phyloP scores from a whole-genome alignment of 2,888 invertebrate genomes.

The Tuberolachnus salignus region DNA sequence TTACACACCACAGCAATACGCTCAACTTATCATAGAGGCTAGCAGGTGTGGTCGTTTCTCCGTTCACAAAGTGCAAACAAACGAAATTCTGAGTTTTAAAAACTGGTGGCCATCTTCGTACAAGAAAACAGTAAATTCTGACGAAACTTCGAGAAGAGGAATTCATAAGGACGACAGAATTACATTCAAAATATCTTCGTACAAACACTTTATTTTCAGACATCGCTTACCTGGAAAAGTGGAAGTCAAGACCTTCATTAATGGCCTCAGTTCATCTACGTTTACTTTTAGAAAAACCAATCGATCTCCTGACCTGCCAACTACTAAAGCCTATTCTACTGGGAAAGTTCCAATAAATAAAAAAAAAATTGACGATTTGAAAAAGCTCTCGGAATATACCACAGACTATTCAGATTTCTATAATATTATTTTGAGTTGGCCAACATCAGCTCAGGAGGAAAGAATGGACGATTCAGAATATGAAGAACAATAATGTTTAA shows the following conservation, averaged over 20 bases:
- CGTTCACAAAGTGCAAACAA: constrained; percentile 25
- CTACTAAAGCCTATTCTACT: constrained; percentile 6
- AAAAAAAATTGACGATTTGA: constrained; percentile 26
- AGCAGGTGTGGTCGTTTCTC: constrained; percentile 29
- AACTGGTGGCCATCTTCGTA: too few relatives aligned
- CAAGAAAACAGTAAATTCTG: too few relatives aligned
- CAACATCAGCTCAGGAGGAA: constrained; percentile 24
- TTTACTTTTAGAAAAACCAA: constrained; percentile 27
- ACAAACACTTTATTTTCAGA: constrained; percentile 43
- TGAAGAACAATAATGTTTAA: constrained; percentile 4
- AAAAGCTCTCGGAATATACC: constrained; percentile 34
- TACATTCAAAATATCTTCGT: constrained; percentile 50
- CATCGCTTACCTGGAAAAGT: constrained; percentile 21
- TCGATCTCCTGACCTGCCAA: constrained; percentile 24
- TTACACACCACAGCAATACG: constrained; percentile 43
- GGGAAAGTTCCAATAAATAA: constrained; percentile 27
- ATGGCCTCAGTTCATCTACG: constrained; percentile 15
- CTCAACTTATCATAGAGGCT: constrained; percentile 34
- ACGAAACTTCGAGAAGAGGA: constrained; percentile 16
- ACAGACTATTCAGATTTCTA: constrained; percentile 26
- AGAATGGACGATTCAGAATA: constrained; percentile 11
- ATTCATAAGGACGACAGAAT: constrained; percentile 18
- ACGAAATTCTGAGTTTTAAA: too few relatives aligned
- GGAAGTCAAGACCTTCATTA: constrained; percentile 22
- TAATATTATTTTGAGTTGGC: constrained; percentile 15